A percentile compares a stretch with the other conserved stretches of the same genome.
Conservation (phyloP, 2,888 invertebrate species). For the Bruchidius siliquastri region DNA sequence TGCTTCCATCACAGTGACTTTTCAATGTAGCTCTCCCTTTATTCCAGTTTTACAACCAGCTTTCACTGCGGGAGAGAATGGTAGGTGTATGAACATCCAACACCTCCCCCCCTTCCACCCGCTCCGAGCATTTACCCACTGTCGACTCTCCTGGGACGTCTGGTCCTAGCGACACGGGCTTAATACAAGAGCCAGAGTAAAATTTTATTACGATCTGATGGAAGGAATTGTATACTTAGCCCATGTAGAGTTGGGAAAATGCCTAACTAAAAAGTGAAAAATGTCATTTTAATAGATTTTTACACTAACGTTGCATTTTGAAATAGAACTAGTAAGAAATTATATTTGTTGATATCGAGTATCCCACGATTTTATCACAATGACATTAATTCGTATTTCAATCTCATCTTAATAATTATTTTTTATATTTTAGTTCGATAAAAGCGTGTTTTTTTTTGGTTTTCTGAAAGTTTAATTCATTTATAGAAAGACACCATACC, state of each 20-base stretch:
- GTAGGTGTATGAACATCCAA: neutral
- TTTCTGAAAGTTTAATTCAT: no score
- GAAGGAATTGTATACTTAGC: neutral
- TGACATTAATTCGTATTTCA: no score
- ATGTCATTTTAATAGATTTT: no score
- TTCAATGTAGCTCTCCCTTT: neutral
- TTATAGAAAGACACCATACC: no score
- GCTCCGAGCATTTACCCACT: neutral
- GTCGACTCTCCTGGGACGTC: neutral
- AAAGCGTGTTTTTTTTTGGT: no score
- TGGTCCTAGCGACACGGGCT: neutral
- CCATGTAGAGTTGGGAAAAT: neutral
- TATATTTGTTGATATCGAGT: no score
- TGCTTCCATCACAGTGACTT: neutral
- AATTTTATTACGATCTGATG: neutral
- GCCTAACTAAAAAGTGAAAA: no score
- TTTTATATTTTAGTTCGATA: no score
- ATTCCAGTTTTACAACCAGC: neutral
- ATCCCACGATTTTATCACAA: no score
- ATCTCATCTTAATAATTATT: no score
- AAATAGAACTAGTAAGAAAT: no score
- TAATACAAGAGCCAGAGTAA: neutral
- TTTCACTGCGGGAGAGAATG: neutral
- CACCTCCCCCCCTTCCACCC: neutral
- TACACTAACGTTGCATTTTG: no score